phyloP scores from a whole-genome alignment of 2,888 invertebrate species.

The Pimpla rufipes region DNA sequence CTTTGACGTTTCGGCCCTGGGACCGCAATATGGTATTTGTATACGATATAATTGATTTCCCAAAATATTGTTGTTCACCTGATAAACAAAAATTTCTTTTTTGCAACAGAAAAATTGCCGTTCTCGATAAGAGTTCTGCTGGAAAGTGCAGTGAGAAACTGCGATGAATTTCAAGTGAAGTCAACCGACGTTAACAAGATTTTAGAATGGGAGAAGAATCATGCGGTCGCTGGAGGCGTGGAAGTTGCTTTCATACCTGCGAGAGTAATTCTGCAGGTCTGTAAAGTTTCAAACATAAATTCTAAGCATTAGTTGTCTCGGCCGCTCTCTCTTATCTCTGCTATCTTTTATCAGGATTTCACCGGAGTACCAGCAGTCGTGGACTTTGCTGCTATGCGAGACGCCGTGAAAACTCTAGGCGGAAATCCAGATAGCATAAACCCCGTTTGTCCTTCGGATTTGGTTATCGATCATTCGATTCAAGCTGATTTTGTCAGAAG shows the following conservation, averaged over 20 bases:
- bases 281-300: conserved; percentile 4
- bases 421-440: conserved; percentile 97
- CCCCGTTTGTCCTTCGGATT: conserved; percentile 98
- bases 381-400: conserved; percentile 99
- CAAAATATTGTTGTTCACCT: conserved; percentile 40
- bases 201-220: conserved; percentile 94
- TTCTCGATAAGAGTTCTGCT: conserved; percentile 96
- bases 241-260: conserved; percentile 99
- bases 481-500: conserved; percentile 96
- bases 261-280: conserved; percentile 96
- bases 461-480: conserved; percentile 99
- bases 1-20: conserved; percentile 92
- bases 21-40: conserved; percentile 92
- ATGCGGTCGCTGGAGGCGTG: conserved; percentile 89
- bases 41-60: conserved; percentile 49
- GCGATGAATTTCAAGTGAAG: conserved; percentile 97
- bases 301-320: not conserved
- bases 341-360: conserved; percentile 89
- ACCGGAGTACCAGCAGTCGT: conserved; percentile 99
- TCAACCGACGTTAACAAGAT: conserved; percentile 95
- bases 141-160: conserved; percentile 98
- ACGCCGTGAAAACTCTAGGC: conserved; percentile 94
- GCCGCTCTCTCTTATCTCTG: not conserved
- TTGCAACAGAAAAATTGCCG: conserved; percentile 90
- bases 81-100: conserved; percentile 37